Base-by-base conservation (phyloP, 2,797 vertebrate species). In the Galaxias olidus region DNA sequence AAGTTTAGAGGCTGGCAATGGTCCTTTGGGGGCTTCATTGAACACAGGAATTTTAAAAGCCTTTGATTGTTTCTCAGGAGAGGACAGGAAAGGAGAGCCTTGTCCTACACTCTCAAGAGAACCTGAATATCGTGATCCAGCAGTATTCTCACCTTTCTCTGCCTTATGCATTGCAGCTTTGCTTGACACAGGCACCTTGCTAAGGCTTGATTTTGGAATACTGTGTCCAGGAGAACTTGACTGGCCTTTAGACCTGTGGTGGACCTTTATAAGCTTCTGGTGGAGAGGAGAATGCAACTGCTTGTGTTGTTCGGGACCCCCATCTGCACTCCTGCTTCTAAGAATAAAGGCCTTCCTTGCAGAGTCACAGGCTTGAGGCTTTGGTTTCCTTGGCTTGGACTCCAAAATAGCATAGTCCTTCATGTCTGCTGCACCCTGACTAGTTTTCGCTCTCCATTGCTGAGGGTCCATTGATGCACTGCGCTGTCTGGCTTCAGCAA, bases 241-340 rank as follows among this genome's bases (percentile, higher is more conserved):
- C 71, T 73, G 89, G 48, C 71, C 81, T 80, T 93, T 93, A 57
- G 65, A 81, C 67, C 72, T 88, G 44, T 78, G 69, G 10, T 78
- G 68, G 10, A 88, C 83, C 52, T 91, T 94, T 54, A 90, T 78
- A n/a, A 89, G 83, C 68, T 94, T 94, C 74, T 92, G 91, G 18
- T 51, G 91, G 9, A 88, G 81, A 72, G 82, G 74, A 65, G 85
- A 92, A 69, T 92, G 93, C 9, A 77, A 78, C 8, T 86, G 82
- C 51, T 88, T 90, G 0, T 68, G 59, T 78, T 86, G 88, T 48
- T 88, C 90, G 59, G 84, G 84, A 56, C 13, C 72, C 73, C 87
- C 77, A 54, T 91, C 90, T 10, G 79, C 77, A 68, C 84, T 86
- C 50, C 78, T 85, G 60, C 74, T 15, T 0, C 90, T 64, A 61